Evolutionary conservation across 2,113 vertebrate genomes (phyloP).

Genomic region (Halcyon senegalensis): DNA sequence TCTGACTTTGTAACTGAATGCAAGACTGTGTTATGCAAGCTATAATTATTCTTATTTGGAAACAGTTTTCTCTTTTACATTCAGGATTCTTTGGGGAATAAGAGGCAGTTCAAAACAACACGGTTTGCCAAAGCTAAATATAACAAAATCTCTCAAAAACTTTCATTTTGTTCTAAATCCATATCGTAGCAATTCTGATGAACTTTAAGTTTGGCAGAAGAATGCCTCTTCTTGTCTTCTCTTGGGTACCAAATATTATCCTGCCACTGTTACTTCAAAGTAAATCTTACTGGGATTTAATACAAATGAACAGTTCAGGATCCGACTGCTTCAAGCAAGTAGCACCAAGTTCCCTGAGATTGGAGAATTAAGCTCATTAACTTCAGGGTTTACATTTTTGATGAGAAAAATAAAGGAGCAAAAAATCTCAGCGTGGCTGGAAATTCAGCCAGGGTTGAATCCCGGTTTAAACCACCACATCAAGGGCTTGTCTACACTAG

Average conservation of each 20-base stretch:
- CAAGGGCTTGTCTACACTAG: not conserved
- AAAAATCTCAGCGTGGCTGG: not conserved
- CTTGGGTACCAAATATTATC: not conserved
- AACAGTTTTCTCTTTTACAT: slow-evolving; percentile 59
- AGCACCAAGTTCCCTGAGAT: not conserved
- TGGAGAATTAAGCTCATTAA: not conserved
- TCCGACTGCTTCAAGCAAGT: not conserved
- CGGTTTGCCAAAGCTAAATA: slow-evolving; percentile 3
- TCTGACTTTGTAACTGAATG: slow-evolving; percentile 43
- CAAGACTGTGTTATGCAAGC: slow-evolving; percentile 45
- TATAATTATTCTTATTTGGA: slow-evolving; percentile 55
- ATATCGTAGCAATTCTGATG: not conserved
- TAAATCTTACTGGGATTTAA: not conserved
- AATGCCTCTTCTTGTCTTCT: not conserved
- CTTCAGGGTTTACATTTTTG: not conserved
- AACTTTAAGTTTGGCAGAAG: not conserved
- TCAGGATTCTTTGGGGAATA: slow-evolving; percentile 16
- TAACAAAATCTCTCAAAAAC: not conserved
- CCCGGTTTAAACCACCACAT: not conserved
- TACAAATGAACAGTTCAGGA: not conserved
- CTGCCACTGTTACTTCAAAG: not conserved
- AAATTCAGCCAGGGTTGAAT: not conserved
- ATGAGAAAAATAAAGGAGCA: not conserved
- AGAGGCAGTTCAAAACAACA: slow-evolving; percentile 32
- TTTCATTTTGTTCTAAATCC: not conserved